Evolutionary conservation across 2,113 vertebrate genomes (phyloP).

Genomic region (Mesocricetus auratus): DNA sequence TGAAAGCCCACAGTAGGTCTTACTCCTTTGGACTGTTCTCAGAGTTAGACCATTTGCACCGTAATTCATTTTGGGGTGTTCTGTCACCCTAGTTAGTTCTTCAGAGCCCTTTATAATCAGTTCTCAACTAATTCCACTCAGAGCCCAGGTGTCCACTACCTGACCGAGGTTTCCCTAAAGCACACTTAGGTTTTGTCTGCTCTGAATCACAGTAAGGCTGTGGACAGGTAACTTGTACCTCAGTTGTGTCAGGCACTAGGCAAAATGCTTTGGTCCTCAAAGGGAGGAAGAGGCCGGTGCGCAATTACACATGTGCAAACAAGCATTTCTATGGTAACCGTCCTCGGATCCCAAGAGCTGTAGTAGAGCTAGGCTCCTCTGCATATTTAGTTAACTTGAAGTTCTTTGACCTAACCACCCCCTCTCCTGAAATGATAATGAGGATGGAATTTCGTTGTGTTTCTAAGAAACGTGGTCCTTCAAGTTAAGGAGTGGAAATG

Average conservation of each 20-base stretch:
- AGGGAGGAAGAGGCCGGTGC: neutral
- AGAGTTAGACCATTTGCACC: neutral
- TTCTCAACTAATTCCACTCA: neutral
- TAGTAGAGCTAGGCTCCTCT: neutral
- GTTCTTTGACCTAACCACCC: neutral
- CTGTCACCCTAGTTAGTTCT: neutral
- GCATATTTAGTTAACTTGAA: neutral
- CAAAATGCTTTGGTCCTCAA: neutral
- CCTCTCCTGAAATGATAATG: neutral
- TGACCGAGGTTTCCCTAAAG: neutral
- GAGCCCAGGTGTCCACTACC: neutral
- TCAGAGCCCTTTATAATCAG: neutral
- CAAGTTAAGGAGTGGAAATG: neutral
- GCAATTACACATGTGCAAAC: neutral
- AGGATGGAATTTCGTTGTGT: neutral
- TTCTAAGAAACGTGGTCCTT: neutral
- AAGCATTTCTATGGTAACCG: neutral
- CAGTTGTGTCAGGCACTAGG: neutral
- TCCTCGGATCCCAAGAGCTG: rapidly evolving
- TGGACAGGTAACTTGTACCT: neutral
- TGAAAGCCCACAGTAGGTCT: neutral
- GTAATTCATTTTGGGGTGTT: neutral
- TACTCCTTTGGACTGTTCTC: neutral
- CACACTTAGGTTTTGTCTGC: neutral
- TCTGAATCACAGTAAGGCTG: neutral